phyloP scores from a whole-genome alignment of 2,888 invertebrate genomes.

The Drosophila mimica region DNA sequence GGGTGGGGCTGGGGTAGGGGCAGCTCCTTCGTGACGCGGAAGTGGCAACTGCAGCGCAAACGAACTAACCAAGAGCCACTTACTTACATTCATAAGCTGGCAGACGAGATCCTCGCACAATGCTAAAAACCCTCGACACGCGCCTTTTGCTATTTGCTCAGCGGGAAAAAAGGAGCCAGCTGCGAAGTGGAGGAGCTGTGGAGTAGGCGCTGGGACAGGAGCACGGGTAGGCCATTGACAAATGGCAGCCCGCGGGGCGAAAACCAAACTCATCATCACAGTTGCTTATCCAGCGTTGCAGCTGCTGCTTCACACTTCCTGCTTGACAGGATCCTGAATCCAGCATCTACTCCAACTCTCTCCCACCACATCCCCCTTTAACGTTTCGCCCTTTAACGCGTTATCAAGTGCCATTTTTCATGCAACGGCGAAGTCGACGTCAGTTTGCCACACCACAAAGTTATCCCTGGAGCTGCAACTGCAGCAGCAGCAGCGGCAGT shows the following conservation, averaged over 20 bases:
- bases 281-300: conserved; percentile 43
- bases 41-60: conserved; percentile 59
- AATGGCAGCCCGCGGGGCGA: conserved; percentile 68
- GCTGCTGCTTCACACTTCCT: conserved; percentile 73
- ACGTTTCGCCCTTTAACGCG: conserved; percentile 20
- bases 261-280: conserved; percentile 50
- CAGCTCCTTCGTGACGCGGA: conserved; percentile 44
- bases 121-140: conserved; percentile 58
- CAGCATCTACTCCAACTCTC: conserved; percentile 1
- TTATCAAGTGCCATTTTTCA: conserved; percentile 80
- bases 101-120: conserved; percentile 24
- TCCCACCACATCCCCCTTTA: background rate
- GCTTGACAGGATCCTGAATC: conserved; percentile 68
- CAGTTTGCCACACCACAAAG: conserved; percentile 71
- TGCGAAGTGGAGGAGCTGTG: background rate
- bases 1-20: background rate
- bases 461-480: conserved; percentile 53
- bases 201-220: background rate
- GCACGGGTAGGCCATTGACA: conserved; percentile 45
- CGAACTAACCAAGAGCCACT: conserved; percentile 79
- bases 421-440: conserved; percentile 58
- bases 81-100: conserved; percentile 78
- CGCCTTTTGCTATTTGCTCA: conserved; percentile 79
- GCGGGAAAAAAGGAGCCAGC: conserved; percentile 60
- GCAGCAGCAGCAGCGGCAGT: background rate